phyloP scores from a whole-genome alignment of 2,113 vertebrate genomes.

The Alethe castanea region DNA sequence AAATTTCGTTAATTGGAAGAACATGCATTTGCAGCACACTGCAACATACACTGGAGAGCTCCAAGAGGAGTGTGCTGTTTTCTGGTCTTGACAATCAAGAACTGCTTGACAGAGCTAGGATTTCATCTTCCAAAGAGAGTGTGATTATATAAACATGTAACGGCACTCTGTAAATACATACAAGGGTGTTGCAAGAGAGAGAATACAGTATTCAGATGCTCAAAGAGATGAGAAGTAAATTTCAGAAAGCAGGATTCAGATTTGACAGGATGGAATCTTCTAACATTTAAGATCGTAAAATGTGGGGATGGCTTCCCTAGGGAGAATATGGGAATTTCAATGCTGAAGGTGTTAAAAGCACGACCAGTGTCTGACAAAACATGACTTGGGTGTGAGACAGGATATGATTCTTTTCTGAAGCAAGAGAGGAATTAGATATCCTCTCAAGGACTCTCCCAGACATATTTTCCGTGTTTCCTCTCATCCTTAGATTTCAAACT shows the following conservation, averaged over 20 bases:
- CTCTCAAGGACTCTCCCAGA: not conserved
- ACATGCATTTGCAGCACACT: not conserved
- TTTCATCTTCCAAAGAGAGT: not conserved
- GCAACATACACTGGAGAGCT: not conserved
- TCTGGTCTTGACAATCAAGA: not conserved
- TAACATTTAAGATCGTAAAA: not conserved
- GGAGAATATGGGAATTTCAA: not conserved
- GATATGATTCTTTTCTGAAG: not conserved
- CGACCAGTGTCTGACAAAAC: not conserved
- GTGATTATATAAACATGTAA: not conserved
- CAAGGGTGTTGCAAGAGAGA: not conserved
- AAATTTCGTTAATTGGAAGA: constrained; percentile 5
- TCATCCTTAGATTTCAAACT: not conserved
- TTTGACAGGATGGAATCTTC: not conserved
- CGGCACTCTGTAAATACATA: not conserved
- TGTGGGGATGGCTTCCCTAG: not conserved
- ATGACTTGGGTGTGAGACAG: not conserved
- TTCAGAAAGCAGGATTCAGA: not conserved
- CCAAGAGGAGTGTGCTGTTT: not conserved
- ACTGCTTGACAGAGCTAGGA: not conserved
- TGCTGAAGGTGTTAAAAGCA: not conserved
- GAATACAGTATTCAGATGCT: not conserved
- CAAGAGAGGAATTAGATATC: not conserved
- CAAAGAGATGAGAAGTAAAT: not conserved
- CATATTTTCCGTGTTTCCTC: not conserved